These are phyloP conservation scores for Choreutis nemorana DNA, from an alignment of 2,888 invertebrate genomes.

Conservation along the genomic window DNA sequence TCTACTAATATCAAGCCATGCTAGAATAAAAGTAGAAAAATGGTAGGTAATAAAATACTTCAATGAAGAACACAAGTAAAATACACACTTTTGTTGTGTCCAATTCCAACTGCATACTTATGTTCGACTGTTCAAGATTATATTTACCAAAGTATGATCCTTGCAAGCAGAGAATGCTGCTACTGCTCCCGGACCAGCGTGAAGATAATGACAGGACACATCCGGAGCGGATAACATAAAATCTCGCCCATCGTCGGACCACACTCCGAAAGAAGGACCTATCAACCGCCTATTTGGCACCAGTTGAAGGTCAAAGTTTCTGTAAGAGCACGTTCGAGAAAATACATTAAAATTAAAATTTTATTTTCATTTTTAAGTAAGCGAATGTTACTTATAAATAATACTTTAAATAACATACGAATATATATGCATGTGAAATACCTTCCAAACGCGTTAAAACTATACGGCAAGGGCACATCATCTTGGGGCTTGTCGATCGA, in stretches of 20 bases:
- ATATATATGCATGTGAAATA: no score
- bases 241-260: constrained; percentile 51
- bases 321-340: no score
- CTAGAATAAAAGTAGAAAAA: no score
- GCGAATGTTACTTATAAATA: no score
- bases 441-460: constrained; percentile 70
- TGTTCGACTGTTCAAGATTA: no score
- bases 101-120: no score
- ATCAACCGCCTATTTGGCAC: constrained; percentile 69
- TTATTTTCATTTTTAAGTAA: no score
- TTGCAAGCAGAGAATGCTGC: constrained; percentile 75
- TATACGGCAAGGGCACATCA: constrained; percentile 60
- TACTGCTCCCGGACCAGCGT: constrained; percentile 61
- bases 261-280: constrained; percentile 68
- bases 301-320: constrained; percentile 68
- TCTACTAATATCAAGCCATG: constrained; percentile 73
- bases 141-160: constrained; percentile 69
- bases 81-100: no score
- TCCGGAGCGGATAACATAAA: constrained; percentile 37
- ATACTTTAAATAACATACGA: no score
- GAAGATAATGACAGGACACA: constrained; percentile 71
- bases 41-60: no score
- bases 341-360: no score
- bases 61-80: no score
- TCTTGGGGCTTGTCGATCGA: constrained; percentile 25